A percentile compares a stretch with the other conserved stretches of the same genome.
phyloP scores from a whole-genome alignment of 2,113 vertebrate genomes.

The Nerophis ophidion region DNA sequence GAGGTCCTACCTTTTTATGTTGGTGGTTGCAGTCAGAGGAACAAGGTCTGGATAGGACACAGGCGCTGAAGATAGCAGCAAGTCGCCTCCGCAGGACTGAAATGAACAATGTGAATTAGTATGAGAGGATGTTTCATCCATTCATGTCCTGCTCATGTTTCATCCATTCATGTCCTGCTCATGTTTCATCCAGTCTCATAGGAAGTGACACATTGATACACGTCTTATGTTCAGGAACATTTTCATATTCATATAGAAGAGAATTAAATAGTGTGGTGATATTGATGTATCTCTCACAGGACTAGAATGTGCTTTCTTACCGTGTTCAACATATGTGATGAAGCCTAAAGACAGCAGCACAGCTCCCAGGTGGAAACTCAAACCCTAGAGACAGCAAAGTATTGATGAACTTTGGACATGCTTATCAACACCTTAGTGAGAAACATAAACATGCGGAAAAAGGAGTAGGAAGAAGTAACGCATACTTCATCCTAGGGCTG shows the following conservation, averaged over 20 bases:
- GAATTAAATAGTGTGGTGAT: background rate
- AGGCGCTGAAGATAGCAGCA: constrained; percentile 79
- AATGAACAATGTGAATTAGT: background rate
- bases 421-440: too few species aligned
- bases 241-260: background rate
- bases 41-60: constrained; percentile 80
- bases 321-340: constrained; percentile 88
- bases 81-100: constrained; percentile 82
- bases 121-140: too few species aligned
- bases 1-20: constrained; percentile 73
- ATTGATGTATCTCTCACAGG: background rate
- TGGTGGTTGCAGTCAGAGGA: constrained; percentile 73
- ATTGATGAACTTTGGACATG: too few species aligned
- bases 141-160: too few species aligned
- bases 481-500: too few species aligned
- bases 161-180: too few species aligned
- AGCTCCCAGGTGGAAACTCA: constrained; percentile 86
- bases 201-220: too few species aligned
- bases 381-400: constrained; percentile 65
- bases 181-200: too few species aligned
- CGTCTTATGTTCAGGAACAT: too few species aligned
- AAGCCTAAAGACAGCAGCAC: constrained; percentile 83
- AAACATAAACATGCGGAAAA: too few species aligned
- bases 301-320: constrained; percentile 48
- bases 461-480: too few species aligned